These are phyloP conservation scores for Aldabrachelys gigantea DNA, from an alignment of 2,113 vertebrate species.

Conservation along the genomic window DNA sequence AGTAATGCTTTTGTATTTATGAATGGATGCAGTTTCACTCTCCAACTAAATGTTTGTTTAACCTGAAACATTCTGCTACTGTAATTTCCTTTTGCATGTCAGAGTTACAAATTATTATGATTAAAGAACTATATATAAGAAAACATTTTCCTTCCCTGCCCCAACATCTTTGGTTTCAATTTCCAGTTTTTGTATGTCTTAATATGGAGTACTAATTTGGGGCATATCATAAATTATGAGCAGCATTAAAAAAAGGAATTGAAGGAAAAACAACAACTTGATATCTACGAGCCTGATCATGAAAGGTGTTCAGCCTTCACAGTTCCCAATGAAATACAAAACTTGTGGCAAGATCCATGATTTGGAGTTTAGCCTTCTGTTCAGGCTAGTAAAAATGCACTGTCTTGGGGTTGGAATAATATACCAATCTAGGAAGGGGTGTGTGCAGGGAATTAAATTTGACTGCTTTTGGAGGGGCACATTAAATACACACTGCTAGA, in stretches of 20 bases:
- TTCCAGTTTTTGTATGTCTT: not conserved
- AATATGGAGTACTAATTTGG: not conserved
- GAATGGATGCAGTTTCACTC: not conserved
- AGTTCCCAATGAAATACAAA: not conserved
- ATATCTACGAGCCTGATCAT: not conserved
- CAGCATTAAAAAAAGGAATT: not conserved
- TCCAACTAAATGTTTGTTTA: slow-evolving; percentile 8
- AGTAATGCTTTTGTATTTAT: not conserved
- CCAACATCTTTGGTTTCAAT: not conserved
- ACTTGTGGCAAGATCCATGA: not conserved
- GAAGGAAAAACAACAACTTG: not conserved
- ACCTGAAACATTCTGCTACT: not conserved
- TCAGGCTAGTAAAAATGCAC: not conserved
- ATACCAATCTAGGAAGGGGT: not conserved
- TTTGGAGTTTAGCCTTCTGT: not conserved
- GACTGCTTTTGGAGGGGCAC: too few species aligned
- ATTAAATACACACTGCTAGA: too few species aligned
- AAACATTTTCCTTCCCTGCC: not conserved
- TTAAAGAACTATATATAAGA: not conserved
- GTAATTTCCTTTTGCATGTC: not conserved
- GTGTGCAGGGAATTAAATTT: too few species aligned
- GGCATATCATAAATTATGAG: not conserved
- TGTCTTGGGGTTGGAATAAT: not conserved
- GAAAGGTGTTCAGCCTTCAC: not conserved
- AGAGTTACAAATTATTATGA: not conserved